Conservation (phyloP, 2,113 vertebrate genomes). For the Centrocercus urophasianus region DNA sequence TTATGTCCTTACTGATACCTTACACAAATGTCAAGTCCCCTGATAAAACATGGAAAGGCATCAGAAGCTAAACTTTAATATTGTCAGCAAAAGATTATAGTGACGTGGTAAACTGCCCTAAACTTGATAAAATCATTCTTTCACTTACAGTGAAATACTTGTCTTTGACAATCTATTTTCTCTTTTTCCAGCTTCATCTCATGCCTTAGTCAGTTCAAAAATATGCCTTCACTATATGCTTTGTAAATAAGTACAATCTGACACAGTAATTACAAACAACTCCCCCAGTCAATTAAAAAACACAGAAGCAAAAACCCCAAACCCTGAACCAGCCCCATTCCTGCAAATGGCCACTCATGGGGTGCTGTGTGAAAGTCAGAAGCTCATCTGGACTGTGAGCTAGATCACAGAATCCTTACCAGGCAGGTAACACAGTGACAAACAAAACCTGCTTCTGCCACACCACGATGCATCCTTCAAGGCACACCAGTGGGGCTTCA, state of each 20-base stretch:
- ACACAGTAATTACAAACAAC: not conserved
- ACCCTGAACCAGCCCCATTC: not conserved
- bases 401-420: not conserved
- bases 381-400: not conserved
- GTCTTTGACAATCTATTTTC: not conserved
- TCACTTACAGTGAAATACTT: slow-evolving; percentile 16
- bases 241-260: not conserved
- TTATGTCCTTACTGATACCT: slow-evolving; percentile 68
- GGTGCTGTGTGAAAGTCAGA: not conserved
- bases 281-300: not conserved
- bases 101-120: not conserved
- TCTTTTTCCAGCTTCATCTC: not conserved
- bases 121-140: slow-evolving; percentile 27
- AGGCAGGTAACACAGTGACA: not conserved
- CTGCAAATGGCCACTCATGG: not conserved
- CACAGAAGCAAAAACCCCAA: not conserved
- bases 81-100: slow-evolving; percentile 49
- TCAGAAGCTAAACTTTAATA: slow-evolving; percentile 3
- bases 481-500: not conserved
- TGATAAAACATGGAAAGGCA: slow-evolving; percentile 36
- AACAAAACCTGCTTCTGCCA: not conserved
- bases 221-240: not conserved
- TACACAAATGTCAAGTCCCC: slow-evolving; percentile 57
- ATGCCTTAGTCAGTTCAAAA: not conserved
- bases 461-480: not conserved